A percentile compares a stretch with the other conserved stretches of the same genome.
Conservation (phyloP, 2,888 invertebrate species). For the Tiliacea aurago region DNA sequence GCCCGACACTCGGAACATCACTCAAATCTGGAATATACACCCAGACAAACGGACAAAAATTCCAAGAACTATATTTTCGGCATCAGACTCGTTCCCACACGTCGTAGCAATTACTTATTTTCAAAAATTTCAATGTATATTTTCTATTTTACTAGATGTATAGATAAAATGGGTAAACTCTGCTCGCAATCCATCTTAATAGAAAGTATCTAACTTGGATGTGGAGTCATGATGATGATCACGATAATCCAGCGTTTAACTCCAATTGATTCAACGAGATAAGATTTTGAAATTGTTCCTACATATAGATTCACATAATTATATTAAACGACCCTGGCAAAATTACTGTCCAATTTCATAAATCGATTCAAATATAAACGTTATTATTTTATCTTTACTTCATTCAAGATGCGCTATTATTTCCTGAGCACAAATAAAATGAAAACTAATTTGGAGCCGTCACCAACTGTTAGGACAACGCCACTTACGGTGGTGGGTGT, state of each 20-base stretch:
- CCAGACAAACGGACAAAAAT: too few relatives aligned
- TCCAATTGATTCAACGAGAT: not conserved
- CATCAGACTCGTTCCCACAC: too few relatives aligned
- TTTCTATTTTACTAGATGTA: too few relatives aligned
- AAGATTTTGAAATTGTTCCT: slow-evolving; percentile 4
- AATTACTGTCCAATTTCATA: not conserved
- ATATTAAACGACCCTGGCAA: not conserved
- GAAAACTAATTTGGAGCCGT: slow-evolving; percentile 70
- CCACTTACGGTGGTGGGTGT: slow-evolving; percentile 78
- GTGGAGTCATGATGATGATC: slow-evolving; percentile 5
- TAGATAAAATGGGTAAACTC: slow-evolving; percentile 29
- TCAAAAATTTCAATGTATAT: too few relatives aligned
- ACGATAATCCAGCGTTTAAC: not conserved
- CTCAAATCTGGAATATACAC: too few relatives aligned
- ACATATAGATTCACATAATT: not conserved
- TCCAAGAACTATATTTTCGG: too few relatives aligned
- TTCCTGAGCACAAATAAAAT: slow-evolving; percentile 24
- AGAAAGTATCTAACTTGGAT: slow-evolving; percentile 16
- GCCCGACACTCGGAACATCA: too few relatives aligned
- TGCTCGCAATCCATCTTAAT: slow-evolving; percentile 10
- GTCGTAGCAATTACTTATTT: too few relatives aligned
- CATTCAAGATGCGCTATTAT: not conserved
- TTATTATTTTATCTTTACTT: not conserved
- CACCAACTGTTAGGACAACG: slow-evolving; percentile 71
- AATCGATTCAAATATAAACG: not conserved